Evolutionary conservation across 1,140 invertebrate species (phyloP).

Genomic region (Aphidius gifuensis): DNA sequence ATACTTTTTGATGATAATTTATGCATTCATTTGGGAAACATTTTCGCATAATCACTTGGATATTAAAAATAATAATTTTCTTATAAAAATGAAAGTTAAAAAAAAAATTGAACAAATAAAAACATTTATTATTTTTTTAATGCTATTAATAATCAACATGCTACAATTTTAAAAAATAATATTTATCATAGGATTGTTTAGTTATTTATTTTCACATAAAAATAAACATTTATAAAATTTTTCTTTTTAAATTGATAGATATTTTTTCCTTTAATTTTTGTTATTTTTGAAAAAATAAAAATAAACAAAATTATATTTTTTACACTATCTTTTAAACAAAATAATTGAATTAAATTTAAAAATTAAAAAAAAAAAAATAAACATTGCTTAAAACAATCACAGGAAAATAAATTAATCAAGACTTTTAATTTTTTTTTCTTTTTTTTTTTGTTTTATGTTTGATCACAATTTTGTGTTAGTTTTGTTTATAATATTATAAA

Average conservation of each 20-base stretch:
- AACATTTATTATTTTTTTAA: not conserved
- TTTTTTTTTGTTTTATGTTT: no score
- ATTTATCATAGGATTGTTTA: not conserved
- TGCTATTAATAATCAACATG: not conserved
- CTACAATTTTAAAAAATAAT: not conserved
- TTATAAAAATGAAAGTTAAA: no score
- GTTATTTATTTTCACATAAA: not conserved
- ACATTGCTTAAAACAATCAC: no score
- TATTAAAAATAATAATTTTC: no score
- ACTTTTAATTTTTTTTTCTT: no score
- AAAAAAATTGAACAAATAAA: not conserved
- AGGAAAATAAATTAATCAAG: not conserved
- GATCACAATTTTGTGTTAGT: no score
- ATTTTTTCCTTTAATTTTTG: no score
- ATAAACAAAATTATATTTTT: slow-evolving; percentile 1
- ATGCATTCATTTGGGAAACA: not conserved
- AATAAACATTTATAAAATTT: not conserved
- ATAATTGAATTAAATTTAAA: not conserved
- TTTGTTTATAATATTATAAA: no score
- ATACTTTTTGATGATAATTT: not conserved
- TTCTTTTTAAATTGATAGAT: no score
- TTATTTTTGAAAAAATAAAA: no score
- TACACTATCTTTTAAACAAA: not conserved
- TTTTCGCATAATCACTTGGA: not conserved
- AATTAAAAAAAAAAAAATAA: not conserved